A percentile compares a stretch with the other conserved stretches of the same genome.
phyloP scores from a whole-genome alignment of 2,113 vertebrate species.

The Nannobrachium achirus region DNA sequence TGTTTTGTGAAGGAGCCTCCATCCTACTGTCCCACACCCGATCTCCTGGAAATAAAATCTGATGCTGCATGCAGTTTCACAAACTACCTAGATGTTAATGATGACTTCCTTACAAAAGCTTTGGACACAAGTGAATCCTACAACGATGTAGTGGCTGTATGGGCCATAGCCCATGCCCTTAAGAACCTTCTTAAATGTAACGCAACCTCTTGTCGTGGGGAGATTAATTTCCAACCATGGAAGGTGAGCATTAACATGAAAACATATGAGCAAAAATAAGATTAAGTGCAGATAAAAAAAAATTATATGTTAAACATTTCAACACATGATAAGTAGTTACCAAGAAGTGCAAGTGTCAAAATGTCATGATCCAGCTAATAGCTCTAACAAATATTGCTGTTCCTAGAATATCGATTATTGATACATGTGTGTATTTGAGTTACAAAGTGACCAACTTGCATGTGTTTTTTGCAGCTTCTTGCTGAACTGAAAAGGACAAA shows the following conservation, averaged over 20 bases:
- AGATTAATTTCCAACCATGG: constrained; percentile 66
- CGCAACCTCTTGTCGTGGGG: constrained; percentile 57
- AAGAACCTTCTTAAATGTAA: constrained; percentile 64
- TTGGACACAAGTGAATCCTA: constrained; percentile 36
- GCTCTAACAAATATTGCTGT: no score
- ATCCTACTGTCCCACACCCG: constrained; percentile 21
- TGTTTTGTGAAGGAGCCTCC: constrained; percentile 38
- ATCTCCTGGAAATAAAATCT: constrained; percentile 30
- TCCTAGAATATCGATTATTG: no score
- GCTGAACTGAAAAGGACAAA: constrained; percentile 58
- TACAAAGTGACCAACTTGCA: no score
- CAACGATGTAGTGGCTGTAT: constrained; percentile 48
- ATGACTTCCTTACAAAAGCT: constrained; percentile 51
- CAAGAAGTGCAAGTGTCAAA: no score
- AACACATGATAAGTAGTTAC: no score
- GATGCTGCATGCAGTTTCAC: constrained; percentile 28
- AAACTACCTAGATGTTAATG: constrained; percentile 55
- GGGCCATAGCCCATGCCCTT: constrained; percentile 66
- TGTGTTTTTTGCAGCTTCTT: constrained; percentile 67
- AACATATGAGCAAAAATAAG: no score
- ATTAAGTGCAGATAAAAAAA: no score
- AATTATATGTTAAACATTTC: no score
- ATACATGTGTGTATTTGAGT: no score
- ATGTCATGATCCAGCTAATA: no score
- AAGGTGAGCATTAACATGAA: constrained; percentile 53